Base-by-base conservation (phyloP, 2,113 vertebrate genomes). In the Paraplagusia blochii region DNA sequence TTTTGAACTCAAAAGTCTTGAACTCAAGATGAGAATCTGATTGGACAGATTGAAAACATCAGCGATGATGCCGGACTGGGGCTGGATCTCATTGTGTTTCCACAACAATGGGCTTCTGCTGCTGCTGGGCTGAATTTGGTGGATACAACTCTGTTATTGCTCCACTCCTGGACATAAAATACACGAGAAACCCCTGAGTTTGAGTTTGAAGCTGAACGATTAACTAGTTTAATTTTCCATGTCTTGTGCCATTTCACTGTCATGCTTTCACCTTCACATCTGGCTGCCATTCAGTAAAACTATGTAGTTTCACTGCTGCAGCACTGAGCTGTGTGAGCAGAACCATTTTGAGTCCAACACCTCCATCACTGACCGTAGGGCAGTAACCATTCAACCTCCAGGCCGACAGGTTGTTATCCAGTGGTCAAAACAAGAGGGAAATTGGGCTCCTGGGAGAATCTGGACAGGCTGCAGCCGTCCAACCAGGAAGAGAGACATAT, bases 371-470 rank as follows among this genome's bases (percentile, higher is more conserved):
- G 66, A 53, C 29, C 18, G 58, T 55, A 40, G 3, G 22, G 22
- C 3, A 4, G 22, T 72, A 48, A 78, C 71, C 66, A 55, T 66
- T 58, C 38, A 63, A 44, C 57, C 56, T 44, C n/a, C 61, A 44
- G 72, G 64, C 78, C 79, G 56, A 65, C 74, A 35, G 47, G 52
- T 62, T 50, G 40, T 73, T 66, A 61, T 70, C 12, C 45, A 69
- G 51, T 18, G 12, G 13, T 63, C 15, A 29, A 15, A 64, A 18
- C 40, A 39, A 47, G 13, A 9, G 55, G 33, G 44, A 70, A 67
- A 57, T 14, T 39, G 58, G 59, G 51, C 63, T 16, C 0, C 0
- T 36, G 45, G 69, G 71, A 46, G 57, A 53, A 53, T 67, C 40
- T 43, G 45, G 38, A 62, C 47, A 11, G 29, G 22, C 19, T 11